Conservation (phyloP, 1,140 invertebrate species). For the Trigoniulus corallinus region DNA sequence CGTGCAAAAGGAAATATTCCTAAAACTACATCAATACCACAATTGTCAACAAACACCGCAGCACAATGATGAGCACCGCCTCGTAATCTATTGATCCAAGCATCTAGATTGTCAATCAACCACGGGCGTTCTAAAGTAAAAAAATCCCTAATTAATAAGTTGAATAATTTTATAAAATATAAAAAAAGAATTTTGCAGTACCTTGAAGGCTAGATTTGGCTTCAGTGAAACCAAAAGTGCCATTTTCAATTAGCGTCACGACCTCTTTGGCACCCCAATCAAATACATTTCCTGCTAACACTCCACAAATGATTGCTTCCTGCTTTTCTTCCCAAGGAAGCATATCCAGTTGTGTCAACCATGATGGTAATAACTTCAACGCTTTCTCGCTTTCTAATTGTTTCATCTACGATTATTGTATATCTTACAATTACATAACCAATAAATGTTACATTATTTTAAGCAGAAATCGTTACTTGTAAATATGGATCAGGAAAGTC, state of each 20-base stretch:
- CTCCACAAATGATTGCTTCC: conserved; percentile 36
- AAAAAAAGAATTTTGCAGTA: conserved; percentile 17
- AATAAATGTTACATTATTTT: conserved; percentile 62
- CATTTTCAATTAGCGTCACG: conserved; percentile 56
- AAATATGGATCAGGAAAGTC: conserved; percentile 87
- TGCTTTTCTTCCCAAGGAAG: conserved; percentile 34
- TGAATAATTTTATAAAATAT: conserved; percentile 4
- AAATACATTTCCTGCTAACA: conserved; percentile 79
- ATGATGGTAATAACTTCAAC: conserved; percentile 30
- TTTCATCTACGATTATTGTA: conserved; percentile 49
- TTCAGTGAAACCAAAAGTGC: conserved; percentile 59
- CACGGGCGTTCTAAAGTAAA: conserved; percentile 56
- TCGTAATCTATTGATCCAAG: conserved; percentile 57
- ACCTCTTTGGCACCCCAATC: conserved; percentile 91
- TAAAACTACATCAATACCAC: conserved; percentile 81
- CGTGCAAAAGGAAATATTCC: conserved; percentile 79
- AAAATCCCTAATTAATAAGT: conserved; percentile 6
- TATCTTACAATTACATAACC: conserved; percentile 11
- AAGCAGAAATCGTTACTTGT: conserved; percentile 44
- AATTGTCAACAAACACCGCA: conserved; percentile 90
- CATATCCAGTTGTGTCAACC: conserved; percentile 35
- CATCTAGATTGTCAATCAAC: conserved; percentile 71
- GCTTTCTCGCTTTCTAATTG: conserved; percentile 47
- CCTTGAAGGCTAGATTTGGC: conserved; percentile 53
- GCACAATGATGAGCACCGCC: conserved; percentile 57